phyloP scores from a whole-genome alignment of 1,140 invertebrate genomes.

The Drosophila arawakana region DNA sequence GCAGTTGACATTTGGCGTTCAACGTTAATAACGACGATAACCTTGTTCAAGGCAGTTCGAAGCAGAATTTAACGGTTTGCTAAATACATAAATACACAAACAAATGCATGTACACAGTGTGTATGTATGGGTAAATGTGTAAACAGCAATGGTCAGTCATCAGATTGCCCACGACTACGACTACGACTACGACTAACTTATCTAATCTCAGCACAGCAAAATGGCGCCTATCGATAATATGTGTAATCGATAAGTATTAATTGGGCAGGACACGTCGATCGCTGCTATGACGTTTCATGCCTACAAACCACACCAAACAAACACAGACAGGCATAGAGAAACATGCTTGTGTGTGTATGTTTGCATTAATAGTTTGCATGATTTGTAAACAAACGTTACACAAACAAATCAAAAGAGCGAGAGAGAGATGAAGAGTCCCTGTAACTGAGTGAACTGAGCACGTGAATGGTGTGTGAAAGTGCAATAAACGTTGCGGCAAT shows the following conservation, averaged over 20 bases:
- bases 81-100: constrained; percentile 15
- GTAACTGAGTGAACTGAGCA: constrained; percentile 63
- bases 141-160: not conserved
- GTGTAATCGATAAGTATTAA: constrained; percentile 26
- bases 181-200: constrained; percentile 31
- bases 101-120: not conserved
- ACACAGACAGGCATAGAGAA: not conserved
- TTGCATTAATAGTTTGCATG: not conserved
- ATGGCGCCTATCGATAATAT: constrained; percentile 51
- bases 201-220: constrained; percentile 54
- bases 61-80: constrained; percentile 56
- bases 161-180: not conserved
- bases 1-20: constrained; percentile 23
- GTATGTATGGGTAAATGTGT: not conserved
- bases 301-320: too few species aligned
- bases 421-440: constrained; percentile 30
- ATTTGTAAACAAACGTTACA: constrained; percentile 69
- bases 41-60: constrained; percentile 58
- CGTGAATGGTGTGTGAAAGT: constrained; percentile 81
- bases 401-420: constrained; percentile 7
- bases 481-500: constrained; percentile 69
- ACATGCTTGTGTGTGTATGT: not conserved
- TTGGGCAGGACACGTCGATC: constrained; percentile 4
- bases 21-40: constrained; percentile 41
- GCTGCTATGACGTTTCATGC: not conserved